These are phyloP conservation scores for Spizaetus ornatus DNA, from an alignment of 2,113 vertebrate genomes.

Conservation along the genomic window DNA sequence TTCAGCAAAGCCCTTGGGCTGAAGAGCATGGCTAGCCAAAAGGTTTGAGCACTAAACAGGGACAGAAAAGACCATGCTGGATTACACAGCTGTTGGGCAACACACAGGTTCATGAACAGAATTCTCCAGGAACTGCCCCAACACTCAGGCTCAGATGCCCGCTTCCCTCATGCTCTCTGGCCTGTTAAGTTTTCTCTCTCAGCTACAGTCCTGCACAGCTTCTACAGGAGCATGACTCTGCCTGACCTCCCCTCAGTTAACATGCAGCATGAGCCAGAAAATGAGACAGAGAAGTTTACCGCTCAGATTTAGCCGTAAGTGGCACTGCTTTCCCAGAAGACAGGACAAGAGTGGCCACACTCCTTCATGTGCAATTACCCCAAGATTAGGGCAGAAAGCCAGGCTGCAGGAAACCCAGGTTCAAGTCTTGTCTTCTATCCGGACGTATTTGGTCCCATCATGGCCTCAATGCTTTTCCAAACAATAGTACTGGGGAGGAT, in stretches of 20 bases:
- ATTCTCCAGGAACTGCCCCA: neutral
- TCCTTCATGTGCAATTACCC: neutral
- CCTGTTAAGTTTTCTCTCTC: neutral
- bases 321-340: neutral
- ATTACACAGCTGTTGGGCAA: neutral
- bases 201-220: neutral
- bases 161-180: neutral
- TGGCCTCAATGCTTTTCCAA: neutral
- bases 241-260: neutral
- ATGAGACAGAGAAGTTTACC: neutral
- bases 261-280: neutral
- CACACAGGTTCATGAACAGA: neutral
- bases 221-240: neutral
- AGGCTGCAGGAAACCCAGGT: neutral
- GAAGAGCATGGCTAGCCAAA: neutral
- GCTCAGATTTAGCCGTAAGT: neutral
- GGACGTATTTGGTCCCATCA: neutral
- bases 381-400: neutral
- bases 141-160: neutral
- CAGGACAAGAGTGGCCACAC: fast-evolving
- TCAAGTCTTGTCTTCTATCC: neutral
- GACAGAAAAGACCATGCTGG: neutral
- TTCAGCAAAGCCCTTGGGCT: neutral
- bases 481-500: neutral
- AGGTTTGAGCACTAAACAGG: neutral